Evolutionary conservation across 2,113 vertebrate species (phyloP).

Genomic region (Megalops atlanticus): DNA sequence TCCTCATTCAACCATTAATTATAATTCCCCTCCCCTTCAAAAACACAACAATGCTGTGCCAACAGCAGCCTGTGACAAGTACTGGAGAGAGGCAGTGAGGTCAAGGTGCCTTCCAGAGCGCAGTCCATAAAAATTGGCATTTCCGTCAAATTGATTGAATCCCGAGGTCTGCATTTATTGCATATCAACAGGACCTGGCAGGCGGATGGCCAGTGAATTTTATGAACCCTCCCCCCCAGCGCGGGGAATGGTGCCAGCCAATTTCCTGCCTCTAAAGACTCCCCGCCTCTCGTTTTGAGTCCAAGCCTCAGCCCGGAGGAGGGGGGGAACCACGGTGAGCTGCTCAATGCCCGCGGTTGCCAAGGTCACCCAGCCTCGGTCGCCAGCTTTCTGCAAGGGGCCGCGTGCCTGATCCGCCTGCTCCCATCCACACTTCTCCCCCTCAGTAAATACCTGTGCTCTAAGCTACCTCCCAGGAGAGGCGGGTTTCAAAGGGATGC

Average conservation of each 20-base stretch:
- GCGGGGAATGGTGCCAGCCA: conserved; percentile 9
- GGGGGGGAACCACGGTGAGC: background rate
- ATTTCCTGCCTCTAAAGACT: conserved; percentile 9
- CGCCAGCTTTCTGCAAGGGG: background rate
- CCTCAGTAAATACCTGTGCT: too few relatives aligned
- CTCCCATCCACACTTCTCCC: too few relatives aligned
- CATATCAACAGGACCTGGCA: conserved; percentile 24
- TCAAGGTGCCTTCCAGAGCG: conserved; percentile 19
- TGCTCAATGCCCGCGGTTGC: background rate
- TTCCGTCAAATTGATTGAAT: conserved; percentile 32
- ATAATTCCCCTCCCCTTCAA: background rate
- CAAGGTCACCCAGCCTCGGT: background rate
- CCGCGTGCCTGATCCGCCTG: background rate
- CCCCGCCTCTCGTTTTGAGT: background rate
- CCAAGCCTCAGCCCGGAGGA: background rate
- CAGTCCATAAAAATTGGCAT: conserved; percentile 33
- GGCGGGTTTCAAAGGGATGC: too few relatives aligned
- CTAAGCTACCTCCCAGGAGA: too few relatives aligned
- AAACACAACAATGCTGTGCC: too few relatives aligned
- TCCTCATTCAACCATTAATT: background rate
- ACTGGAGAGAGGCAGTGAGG: conserved; percentile 2
- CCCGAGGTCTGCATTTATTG: conserved; percentile 9
- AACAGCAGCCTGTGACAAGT: background rate
- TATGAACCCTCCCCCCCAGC: conserved; percentile 20
- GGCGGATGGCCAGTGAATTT: conserved; percentile 9